Base-by-base conservation (phyloP, 2,113 vertebrate genomes). In the Noctilio leporinus region DNA sequence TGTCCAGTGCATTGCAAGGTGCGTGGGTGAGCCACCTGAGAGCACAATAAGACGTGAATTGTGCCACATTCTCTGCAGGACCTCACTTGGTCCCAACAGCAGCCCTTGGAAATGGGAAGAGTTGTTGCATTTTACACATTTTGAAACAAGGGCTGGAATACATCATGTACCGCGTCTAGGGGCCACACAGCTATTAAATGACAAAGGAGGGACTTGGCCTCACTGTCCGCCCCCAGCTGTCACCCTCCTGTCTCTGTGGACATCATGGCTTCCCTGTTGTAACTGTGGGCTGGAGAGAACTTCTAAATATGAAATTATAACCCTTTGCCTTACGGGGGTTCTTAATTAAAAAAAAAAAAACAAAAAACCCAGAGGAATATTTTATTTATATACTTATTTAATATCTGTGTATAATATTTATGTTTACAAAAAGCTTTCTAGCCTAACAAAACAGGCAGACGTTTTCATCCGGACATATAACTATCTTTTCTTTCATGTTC, bases 401-500 rank as follows among this genome's bases (percentile, higher is more conserved):
- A 80, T 85, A 57, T 57, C 94, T 57, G 59, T 51, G 75, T 90
- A 30, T 11, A 45, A 51, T 83, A 55, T 96, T 97, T 93, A 93
- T 24, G 69, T 89, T 95, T 85, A 93, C 62, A 90, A 96, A 97
- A 75, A 70, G 43, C 59, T 62, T 86, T 49, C 51, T 22, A 75
- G 88, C 75, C 2, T 67, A 89, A 93, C 67, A 62, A 70, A 51
- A 82, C 26, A 33, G 85, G 80, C 43, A 88, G 69, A 86, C 26
- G 59, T 91, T 86, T 96, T 91, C 96, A 43, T 86, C 64, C 57
- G 35, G 80, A 75, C 47, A 69, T 59, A 47, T 55, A 90, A 75
- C 92, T 87, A 33, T 95, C 84, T 81, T 93, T 94, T 94, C 86
- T 94, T 86, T 88, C 81, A 78, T 75, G 69, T 88, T 88, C 73